Evolutionary conservation across 35 echinoderm and acorn worm species (phyloP), one percentile per base, ranked within the genome.

Genomic region (Patiria miniata): DNA sequence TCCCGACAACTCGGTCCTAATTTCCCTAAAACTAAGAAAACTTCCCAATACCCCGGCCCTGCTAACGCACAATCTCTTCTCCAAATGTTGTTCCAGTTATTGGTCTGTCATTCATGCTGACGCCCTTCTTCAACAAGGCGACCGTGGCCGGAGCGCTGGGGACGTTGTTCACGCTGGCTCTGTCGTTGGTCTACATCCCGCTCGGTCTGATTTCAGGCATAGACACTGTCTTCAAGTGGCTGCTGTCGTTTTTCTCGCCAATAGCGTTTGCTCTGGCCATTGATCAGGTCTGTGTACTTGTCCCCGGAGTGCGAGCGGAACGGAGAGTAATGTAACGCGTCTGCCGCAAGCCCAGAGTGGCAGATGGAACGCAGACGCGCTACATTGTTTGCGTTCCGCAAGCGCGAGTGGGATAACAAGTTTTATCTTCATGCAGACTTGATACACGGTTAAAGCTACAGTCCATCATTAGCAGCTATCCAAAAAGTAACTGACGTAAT

Each of bases 91-190:
- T 92, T 40, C 18, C 60, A 93, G 91, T 89, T 38, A 76, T 93
- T 6, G 79, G 57, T 10, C 38, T 88, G 37, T 59, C 86, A 0
- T 93, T 93, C 78, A 93, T 93, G 91, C 68, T 93, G 52, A 80
- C 91, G 39, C 91, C 91, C 17, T 85, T 93, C 37, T 88, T 93
- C 82, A 55, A 93, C 61, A 93, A 89, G 58, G 91, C 86, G 12
- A 52, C 77, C 19, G 36, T 56, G n/a, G 91, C 91, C 1, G 91
- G 86, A 23, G 86, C 69, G 2, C 5, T 83, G 10, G 91, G 86
- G 6, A 47, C 59, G 15, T 59, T 93, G 32, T 15, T 80, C 6
- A 78, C 68, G 12, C 40, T 93, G 34, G 1, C 89, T 3, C 37
- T 93, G 28, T 73, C 87, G 6, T 7, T 89, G 4, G 15, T 59